Base-by-base conservation (phyloP, 2,888 invertebrate genomes). In the Himalopsyche anomala region DNA sequence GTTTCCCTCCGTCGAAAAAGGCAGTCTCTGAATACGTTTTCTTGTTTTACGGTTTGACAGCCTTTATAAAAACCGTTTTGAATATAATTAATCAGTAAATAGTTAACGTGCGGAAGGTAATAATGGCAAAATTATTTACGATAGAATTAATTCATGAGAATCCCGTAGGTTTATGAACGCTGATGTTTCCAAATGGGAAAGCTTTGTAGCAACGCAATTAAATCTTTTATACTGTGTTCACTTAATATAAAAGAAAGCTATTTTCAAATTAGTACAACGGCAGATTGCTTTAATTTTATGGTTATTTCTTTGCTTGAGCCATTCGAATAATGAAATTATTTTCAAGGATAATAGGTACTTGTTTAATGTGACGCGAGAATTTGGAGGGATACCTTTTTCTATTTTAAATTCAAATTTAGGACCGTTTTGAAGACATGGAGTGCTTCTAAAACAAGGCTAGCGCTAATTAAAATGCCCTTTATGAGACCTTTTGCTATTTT, bases 331-430 rank as follows among this genome's bases (percentile, higher is more conserved):
- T 74, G 36, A 74, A 74, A 74, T 74, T 74, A 74, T 74, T 74
- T 74, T 74, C 74, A 36, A 36, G 74, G 38, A 74, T 74, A 38
- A 74, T 74, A 74, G 74, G 12, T 36, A 74, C 74, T 74, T 74
- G 74, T 74, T 74, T 74, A 74, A 74, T 74, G 74, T 74, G 74
- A 74, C 74, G 45, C 81, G 42, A 54, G 45, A 19, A 28, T 45
- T 81, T 81, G 81, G 81, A 81, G 42, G 51, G 36, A 74, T 74
- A 74, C 82, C 82, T 54, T 82, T 82, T 82, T 82, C 51, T 45
- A 83, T 80, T 51, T 80, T n/a, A 45, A 51, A 80, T 45, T 80
- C 51, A 80, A 80, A 80, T 45, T 45, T n/a, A 42, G 42, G n/a
- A 51, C 80, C 80, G 45, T 80, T 45, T 80, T 80, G 42, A 80